Conservation (phyloP, 2,797 vertebrate species). For the Tapirus indicus region DNA sequence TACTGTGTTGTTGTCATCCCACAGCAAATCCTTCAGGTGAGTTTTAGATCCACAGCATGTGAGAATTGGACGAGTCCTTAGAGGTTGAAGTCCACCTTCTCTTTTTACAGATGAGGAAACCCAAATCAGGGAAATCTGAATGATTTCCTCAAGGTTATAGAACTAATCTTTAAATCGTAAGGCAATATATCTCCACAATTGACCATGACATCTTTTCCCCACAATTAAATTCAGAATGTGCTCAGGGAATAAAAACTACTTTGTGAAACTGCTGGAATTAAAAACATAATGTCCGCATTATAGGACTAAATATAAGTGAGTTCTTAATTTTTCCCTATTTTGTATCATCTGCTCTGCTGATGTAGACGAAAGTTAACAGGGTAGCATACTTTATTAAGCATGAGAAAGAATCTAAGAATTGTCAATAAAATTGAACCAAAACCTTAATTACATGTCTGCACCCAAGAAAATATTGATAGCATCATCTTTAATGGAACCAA, state of each 20-base stretch:
- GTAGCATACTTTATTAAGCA: neutral
- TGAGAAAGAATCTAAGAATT: conserved; percentile 11
- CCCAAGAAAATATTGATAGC: neutral
- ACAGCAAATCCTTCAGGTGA: neutral
- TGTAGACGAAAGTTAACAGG: neutral
- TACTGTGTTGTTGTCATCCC: neutral
- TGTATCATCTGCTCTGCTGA: neutral
- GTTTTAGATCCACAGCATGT: neutral
- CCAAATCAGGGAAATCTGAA: neutral
- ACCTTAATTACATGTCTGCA: conserved; percentile 10
- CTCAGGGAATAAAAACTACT: neutral
- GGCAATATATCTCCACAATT: neutral
- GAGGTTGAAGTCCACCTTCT: neutral
- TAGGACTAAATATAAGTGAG: neutral
- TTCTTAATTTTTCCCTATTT: neutral
- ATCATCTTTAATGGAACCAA: conserved; percentile 42
- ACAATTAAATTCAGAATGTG: neutral
- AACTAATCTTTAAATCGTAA: neutral
- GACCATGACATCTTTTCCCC: neutral
- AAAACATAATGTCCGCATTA: neutral
- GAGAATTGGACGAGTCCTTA: neutral
- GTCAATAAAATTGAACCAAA: conserved; percentile 5
- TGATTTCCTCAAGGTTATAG: neutral
- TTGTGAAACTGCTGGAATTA: neutral
- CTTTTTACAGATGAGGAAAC: neutral